These are phyloP conservation scores for Drosophila greeni DNA, from an alignment of 2,888 invertebrate genomes.

Conservation along the genomic window DNA sequence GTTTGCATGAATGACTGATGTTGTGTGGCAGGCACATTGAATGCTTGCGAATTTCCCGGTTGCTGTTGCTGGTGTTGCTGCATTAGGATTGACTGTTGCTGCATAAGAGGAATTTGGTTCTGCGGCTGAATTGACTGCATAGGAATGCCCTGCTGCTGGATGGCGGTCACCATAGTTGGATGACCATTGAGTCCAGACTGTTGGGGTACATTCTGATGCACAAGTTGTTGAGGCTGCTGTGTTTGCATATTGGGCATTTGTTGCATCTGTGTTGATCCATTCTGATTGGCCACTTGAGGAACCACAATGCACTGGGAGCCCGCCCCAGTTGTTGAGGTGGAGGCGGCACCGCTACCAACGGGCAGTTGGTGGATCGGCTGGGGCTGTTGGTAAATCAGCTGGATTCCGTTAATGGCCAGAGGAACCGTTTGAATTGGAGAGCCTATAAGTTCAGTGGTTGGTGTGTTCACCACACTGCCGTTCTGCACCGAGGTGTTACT, in stretches of 20 bases:
- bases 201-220: slow-evolving; percentile 47
- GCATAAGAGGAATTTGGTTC: slow-evolving; percentile 43
- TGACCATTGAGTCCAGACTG: slow-evolving; percentile 43
- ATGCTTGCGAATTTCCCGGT: slow-evolving; percentile 49
- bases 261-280: slow-evolving; percentile 47
- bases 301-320: slow-evolving; percentile 34
- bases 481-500: slow-evolving; percentile 46
- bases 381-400: slow-evolving; percentile 63
- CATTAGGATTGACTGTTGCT: slow-evolving; percentile 32
- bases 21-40: slow-evolving; percentile 52
- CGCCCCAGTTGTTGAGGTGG: slow-evolving; percentile 21
- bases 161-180: slow-evolving; percentile 50
- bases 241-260: slow-evolving; percentile 20
- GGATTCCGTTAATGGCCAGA: slow-evolving; percentile 63
- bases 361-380: slow-evolving; percentile 31
- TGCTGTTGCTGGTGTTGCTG: slow-evolving; percentile 51
- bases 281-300: slow-evolving; percentile 44
- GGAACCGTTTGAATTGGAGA: slow-evolving; percentile 64
- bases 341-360: slow-evolving; percentile 8
- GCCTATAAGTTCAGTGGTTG: slow-evolving; percentile 65
- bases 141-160: slow-evolving; percentile 44
- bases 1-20: slow-evolving; percentile 57
- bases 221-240: slow-evolving; percentile 45
- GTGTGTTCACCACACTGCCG: slow-evolving; percentile 68
- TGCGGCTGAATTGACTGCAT: slow-evolving; percentile 43